Evolutionary conservation across 2,797 vertebrate genomes (phyloP).

Genomic region (Danio albolineatus): DNA sequence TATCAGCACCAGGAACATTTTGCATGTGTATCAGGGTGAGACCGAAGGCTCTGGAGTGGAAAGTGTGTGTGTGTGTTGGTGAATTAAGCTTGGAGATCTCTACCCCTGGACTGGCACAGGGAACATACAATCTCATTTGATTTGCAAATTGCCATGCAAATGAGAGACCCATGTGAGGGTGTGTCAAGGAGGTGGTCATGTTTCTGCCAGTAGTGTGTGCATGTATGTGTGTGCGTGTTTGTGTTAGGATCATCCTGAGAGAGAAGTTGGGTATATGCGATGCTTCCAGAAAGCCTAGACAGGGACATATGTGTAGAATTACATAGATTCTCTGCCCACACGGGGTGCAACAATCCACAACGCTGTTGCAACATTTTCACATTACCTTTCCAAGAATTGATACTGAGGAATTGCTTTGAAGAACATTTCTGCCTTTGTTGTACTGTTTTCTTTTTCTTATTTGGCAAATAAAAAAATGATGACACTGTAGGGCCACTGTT

Average conservation of each 20-base stretch:
- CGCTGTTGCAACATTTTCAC: neutral
- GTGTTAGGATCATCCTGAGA: neutral
- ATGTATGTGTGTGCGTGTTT: constrained; percentile 19
- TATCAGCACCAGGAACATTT: constrained; percentile 7
- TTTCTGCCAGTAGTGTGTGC: constrained; percentile 55
- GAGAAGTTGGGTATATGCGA: constrained; percentile 7
- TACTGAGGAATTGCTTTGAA: neutral
- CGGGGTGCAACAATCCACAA: neutral
- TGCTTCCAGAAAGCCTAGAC: neutral
- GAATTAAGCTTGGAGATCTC: constrained; percentile 54
- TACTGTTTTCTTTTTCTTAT: neutral
- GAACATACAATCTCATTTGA: constrained; percentile 66
- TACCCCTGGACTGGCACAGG: constrained; percentile 57
- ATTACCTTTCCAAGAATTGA: neutral
- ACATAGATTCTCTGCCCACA: neutral
- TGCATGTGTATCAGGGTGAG: constrained; percentile 21
- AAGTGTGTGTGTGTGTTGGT: constrained; percentile 30
- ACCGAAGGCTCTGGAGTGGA: constrained; percentile 21
- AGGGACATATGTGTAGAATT: neutral
- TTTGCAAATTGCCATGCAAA: constrained; percentile 72
- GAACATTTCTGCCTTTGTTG: neutral
- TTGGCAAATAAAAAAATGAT: neutral
- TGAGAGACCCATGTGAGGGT: constrained; percentile 49
- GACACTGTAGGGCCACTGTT: neutral
- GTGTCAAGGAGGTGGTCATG: constrained; percentile 58